phyloP scores from a whole-genome alignment of 2,797 vertebrate species.

The Rhabdophis nuchalis region DNA sequence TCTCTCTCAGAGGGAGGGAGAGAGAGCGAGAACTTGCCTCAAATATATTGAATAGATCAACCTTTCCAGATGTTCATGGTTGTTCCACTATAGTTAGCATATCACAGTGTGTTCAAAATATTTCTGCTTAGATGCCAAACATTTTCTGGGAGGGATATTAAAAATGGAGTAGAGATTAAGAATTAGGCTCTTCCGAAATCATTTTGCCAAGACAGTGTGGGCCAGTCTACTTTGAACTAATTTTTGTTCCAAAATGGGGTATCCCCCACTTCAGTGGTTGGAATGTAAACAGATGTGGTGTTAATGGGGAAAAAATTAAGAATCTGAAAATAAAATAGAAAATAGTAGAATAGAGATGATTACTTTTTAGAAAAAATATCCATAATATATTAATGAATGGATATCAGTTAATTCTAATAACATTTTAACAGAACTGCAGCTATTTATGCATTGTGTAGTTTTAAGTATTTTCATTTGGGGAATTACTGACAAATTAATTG shows the following conservation, averaged over 20 bases:
- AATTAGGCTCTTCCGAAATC: neutral
- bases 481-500: slow-evolving; percentile 58
- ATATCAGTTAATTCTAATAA: slow-evolving; percentile 32
- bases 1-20: too few species aligned
- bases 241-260: neutral
- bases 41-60: neutral
- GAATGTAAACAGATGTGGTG: slow-evolving; percentile 13
- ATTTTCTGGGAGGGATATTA: neutral
- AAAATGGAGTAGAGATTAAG: neutral
- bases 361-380: slow-evolving; percentile 19
- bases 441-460: slow-evolving; percentile 41
- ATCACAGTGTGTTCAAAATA: neutral
- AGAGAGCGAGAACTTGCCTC: neutral
- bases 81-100: neutral
- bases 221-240: neutral
- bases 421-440: neutral
- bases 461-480: slow-evolving; percentile 44
- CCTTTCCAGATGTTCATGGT: neutral
- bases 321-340: slow-evolving; percentile 33
- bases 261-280: neutral
- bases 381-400: slow-evolving; percentile 21
- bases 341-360: slow-evolving; percentile 29
- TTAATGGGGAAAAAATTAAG: slow-evolving; percentile 33
- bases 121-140: neutral
- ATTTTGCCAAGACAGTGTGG: neutral